Base-by-base conservation (phyloP, 2,113 vertebrate genomes). In the Salminus brasiliensis region DNA sequence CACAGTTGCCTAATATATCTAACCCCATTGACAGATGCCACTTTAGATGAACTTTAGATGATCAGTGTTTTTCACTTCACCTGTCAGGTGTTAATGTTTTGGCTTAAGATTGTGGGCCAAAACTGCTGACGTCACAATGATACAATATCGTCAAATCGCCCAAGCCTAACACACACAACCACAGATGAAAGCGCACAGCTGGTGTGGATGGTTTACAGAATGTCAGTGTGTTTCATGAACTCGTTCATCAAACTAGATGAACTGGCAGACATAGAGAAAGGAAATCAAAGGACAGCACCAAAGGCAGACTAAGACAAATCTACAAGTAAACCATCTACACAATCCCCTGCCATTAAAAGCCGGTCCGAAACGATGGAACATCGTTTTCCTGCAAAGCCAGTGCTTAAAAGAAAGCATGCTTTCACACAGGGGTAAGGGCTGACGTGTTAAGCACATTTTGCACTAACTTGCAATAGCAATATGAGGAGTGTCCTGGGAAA, bases 401-500 rank as follows among this genome's bases (percentile, higher is more conserved):
- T 49, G 69, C 62, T 66, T 62, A 65, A 45, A 83, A 57, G 57
- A 65, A 67, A 81, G 66, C 85, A 41, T 78, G 85, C 84, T 83
- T 82, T 68, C 41, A 21, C 74, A 59, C 72, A 80, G 80, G 69
- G 77, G 41, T 73, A 59, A 71, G 39, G 66, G 75, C 71, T 74
- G 27, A 72, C 30, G 55, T 82, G 69, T 16, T 18, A 30, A 82
- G 80, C 11, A 74, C 75, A 52, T 57, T 73, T n/a, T n/a, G n/a
- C n/a, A n/a, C n/a, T n/a, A n/a, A n/a, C 68, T 59, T 52, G 60
- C 73, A 77, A 86, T 85, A 47, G 74, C 15, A 45, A 55, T 76
- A 88, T 78, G 84, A 90, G 81, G 83, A 89, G 89, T 80, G 78
- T 85, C 87, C 60, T 73, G 84, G 84, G 83, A 88, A 87, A 80